Evolutionary conservation across 2,888 invertebrate genomes (phyloP).

Genomic region (Dyspetes luteomarginatus): DNA sequence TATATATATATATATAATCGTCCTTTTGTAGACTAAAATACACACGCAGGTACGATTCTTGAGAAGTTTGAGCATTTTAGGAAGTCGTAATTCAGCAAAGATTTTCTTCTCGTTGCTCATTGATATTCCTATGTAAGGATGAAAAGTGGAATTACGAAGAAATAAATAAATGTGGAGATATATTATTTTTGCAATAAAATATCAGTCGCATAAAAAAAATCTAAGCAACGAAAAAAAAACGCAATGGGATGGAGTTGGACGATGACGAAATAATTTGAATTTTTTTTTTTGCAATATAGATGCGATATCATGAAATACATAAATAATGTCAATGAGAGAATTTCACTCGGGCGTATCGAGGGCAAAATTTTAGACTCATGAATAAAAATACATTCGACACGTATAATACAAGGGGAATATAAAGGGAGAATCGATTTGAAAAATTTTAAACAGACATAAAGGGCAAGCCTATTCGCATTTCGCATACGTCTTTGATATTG

Average conservation of each 20-base stretch:
- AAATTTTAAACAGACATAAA: not conserved
- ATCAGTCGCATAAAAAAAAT: too few relatives aligned
- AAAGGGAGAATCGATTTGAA: conserved; percentile 8
- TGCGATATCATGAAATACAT: not conserved
- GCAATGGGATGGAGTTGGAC: not conserved
- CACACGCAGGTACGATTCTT: not conserved
- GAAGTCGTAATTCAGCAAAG: conserved; percentile 21
- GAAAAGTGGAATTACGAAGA: not conserved
- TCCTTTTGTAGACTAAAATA: conserved; percentile 7
- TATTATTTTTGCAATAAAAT: not conserved
- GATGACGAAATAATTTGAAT: not conserved
- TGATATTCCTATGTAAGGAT: not conserved
- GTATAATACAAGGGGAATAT: conserved; percentile 5
- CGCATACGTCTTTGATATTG: not conserved
- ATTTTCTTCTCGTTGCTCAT: not conserved
- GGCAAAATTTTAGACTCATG: conserved; percentile 6
- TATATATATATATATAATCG: too few relatives aligned
- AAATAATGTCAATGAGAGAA: conserved; percentile 5
- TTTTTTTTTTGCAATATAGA: not conserved
- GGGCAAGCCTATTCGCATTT: not conserved
- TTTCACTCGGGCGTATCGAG: not conserved
- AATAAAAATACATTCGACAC: conserved; percentile 15
- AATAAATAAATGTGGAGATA: too few relatives aligned
- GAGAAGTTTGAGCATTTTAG: conserved; percentile 17
- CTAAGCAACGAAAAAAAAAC: conserved; percentile 6